These are phyloP conservation scores for Cisticola juncidis DNA, from an alignment of 2,113 vertebrate species.

Conservation along the genomic window DNA sequence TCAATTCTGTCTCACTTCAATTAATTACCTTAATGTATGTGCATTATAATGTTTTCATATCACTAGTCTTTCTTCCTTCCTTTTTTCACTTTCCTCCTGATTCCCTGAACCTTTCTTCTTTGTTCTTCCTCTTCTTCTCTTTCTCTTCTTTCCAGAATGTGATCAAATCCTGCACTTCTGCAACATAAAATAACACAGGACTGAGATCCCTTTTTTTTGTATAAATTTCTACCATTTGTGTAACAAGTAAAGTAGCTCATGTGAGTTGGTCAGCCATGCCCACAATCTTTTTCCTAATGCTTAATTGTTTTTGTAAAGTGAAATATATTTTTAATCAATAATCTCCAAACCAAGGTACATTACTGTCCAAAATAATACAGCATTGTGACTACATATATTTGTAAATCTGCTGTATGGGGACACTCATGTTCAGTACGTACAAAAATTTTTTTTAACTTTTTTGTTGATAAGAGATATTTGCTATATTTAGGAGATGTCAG, in stretches of 20 bases:
- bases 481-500: not conserved
- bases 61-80: not conserved
- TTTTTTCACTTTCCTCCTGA: not conserved
- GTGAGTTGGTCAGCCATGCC: not conserved
- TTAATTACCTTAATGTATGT: not conserved
- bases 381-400: not conserved
- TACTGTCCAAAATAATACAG: not conserved
- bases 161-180: not conserved
- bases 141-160: not conserved
- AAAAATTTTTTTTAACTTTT: not conserved
- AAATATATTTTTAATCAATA: not conserved
- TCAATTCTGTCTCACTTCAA: not conserved
- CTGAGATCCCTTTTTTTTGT: not conserved
- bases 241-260: not conserved
- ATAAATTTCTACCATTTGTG: not conserved
- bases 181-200: not conserved
- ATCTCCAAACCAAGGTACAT: not conserved
- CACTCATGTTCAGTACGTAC: not conserved
- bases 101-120: rapidly evolving
- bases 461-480: not conserved
- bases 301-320: rapidly evolving
- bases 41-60: not conserved
- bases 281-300: not conserved
- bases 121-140: not conserved
- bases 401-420: not conserved